Percentiles rank a stretch among this genome's conserved stretches.
Conservation (phyloP, 2,888 invertebrate genomes). For the Halocaridina rubra region DNA sequence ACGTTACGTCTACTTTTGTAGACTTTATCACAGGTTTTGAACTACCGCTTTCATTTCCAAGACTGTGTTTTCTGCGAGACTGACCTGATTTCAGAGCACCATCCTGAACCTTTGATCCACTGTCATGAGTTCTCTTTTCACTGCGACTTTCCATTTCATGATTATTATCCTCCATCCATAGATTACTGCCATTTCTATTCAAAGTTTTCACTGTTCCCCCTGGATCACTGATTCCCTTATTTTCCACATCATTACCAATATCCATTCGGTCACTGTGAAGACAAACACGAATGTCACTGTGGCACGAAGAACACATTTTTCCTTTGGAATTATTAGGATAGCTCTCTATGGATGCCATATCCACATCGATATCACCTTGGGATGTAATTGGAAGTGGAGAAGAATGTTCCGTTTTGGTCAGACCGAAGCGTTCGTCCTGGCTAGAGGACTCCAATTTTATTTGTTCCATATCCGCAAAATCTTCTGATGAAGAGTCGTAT, state of each 20-base stretch:
- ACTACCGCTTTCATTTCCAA: not conserved
- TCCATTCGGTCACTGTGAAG: not conserved
- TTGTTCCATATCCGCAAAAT: constrained; percentile 29
- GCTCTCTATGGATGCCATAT: not conserved
- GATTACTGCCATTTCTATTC: not conserved
- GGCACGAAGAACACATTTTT: no score
- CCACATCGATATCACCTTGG: not conserved
- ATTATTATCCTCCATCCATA: not conserved
- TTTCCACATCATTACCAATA: not conserved
- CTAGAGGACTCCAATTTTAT: not conserved
- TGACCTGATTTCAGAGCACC: constrained; percentile 1
- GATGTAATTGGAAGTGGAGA: not conserved
- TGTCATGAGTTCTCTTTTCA: not conserved
- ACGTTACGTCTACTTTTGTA: constrained; percentile 49
- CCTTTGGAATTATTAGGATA: not conserved
- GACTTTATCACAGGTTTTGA: constrained; percentile 23
- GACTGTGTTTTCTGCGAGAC: constrained; percentile 45
- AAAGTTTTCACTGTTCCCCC: not conserved
- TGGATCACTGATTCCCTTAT: not conserved
- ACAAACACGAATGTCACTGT: no score
- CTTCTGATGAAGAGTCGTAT: constrained; percentile 40
- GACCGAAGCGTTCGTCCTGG: not conserved
- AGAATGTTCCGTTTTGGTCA: not conserved
- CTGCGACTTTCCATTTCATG: not conserved
- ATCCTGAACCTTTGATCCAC: not conserved